A percentile compares a stretch with the other conserved stretches of the same genome.
phyloP scores from a whole-genome alignment of 2,797 vertebrate species.

The Otus scops region DNA sequence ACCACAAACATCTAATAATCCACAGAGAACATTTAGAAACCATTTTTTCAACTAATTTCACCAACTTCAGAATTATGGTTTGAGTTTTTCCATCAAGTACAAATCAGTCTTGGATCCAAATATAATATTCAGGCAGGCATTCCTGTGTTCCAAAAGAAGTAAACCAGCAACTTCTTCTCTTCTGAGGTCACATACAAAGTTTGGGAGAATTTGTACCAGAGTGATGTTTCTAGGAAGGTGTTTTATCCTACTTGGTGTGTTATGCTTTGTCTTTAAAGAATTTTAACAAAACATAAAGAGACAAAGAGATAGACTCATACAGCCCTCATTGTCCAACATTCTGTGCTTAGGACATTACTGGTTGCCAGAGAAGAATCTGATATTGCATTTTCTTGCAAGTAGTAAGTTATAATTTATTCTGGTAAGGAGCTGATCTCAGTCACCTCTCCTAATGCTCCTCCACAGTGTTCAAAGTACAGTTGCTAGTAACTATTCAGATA shows the following conservation, averaged over 20 bases:
- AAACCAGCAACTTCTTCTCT: not conserved
- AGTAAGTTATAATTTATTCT: not conserved
- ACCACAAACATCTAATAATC: not conserved
- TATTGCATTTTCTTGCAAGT: not conserved
- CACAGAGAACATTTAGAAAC: not conserved
- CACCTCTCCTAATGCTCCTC: not conserved
- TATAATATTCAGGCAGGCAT: not conserved
- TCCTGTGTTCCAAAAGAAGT: not conserved
- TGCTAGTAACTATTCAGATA: not conserved
- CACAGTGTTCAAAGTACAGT: not conserved
- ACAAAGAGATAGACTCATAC: not conserved
- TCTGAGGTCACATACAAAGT: not conserved
- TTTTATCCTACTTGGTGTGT: not conserved
- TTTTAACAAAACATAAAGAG: not conserved
- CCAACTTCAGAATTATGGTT: not conserved
- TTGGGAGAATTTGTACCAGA: not conserved
- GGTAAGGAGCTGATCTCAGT: not conserved
- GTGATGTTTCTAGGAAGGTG: not conserved
- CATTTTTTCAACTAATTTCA: not conserved
- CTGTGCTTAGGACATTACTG: not conserved
- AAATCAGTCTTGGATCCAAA: not conserved
- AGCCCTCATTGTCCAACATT: accelerated
- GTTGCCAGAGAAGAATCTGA: not conserved
- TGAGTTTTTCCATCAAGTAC: not conserved
- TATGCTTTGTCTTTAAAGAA: not conserved